These are phyloP conservation scores for Furnarius figulus DNA, from an alignment of 2,113 vertebrate species.

Conservation along the genomic window DNA sequence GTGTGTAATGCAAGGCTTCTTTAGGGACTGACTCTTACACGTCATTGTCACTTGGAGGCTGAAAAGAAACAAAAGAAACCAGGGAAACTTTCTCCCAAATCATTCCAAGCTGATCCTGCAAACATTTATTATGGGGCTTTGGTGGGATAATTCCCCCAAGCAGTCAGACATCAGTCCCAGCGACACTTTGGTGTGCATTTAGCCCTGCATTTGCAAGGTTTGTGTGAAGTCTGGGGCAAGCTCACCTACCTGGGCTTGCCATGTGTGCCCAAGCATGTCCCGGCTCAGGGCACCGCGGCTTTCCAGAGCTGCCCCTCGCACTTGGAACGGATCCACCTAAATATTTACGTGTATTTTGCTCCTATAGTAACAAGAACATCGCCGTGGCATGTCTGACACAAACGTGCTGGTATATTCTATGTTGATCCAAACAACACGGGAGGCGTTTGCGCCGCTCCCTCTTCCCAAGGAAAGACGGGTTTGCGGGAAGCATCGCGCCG, in stretches of 20 bases:
- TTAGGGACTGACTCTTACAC: neutral
- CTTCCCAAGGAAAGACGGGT: neutral
- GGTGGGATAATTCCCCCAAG: constrained; percentile 7
- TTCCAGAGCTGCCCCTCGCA: constrained; percentile 7
- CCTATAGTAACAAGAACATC: constrained; percentile 40
- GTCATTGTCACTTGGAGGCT: neutral
- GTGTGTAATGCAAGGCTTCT: neutral
- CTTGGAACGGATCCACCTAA: constrained; percentile 15
- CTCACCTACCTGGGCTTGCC: neutral
- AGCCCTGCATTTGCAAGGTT: neutral
- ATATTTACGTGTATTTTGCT: constrained; percentile 49
- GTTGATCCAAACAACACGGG: neutral
- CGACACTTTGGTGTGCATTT: neutral
- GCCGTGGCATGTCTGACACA: neutral
- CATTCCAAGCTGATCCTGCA: constrained; percentile 7
- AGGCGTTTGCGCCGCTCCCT: neutral
- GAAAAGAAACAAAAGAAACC: constrained; percentile 33
- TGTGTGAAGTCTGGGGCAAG: neutral
- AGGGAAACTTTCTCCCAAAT: constrained; percentile 22
- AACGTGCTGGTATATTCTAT: neutral
- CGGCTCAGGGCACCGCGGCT: neutral
- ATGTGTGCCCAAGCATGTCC: neutral
- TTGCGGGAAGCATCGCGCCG: neutral
- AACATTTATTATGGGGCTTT: neutral
- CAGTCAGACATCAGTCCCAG: neutral